Conservation (phyloP, 2,797 vertebrate genomes). For the Parotocinclus haroldoi region DNA sequence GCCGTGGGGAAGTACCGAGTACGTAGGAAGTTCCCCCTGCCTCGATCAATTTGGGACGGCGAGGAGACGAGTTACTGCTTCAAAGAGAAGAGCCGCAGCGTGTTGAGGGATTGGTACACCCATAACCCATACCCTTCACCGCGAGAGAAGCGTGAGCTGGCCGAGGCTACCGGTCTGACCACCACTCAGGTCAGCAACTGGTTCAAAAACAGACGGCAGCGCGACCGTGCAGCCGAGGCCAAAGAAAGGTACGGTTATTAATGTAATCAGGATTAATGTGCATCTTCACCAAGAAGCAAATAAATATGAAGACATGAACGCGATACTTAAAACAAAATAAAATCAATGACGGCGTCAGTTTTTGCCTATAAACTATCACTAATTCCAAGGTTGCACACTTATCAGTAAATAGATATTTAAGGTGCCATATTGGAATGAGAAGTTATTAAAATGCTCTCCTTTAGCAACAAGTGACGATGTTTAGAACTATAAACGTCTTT, state of each 20-base stretch:
- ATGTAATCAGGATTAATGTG: not conserved
- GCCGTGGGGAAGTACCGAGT: slow-evolving; percentile 93
- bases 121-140: slow-evolving; percentile 85
- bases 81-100: slow-evolving; percentile 92
- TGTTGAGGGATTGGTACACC: slow-evolving; percentile 91
- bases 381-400: too few species aligned
- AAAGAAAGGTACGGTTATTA: slow-evolving; percentile 75
- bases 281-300: too few species aligned
- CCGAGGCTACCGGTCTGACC: slow-evolving; percentile 79
- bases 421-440: too few species aligned
- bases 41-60: slow-evolving; percentile 92
- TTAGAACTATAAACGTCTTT: too few species aligned
- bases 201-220: slow-evolving; percentile 91
- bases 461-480: too few species aligned
- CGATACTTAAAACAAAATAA: too few species aligned
- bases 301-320: too few species aligned
- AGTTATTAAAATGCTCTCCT: too few species aligned
- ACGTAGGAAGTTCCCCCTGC: slow-evolving; percentile 90
- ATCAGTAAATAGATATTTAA: too few species aligned
- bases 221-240: slow-evolving; percentile 88
- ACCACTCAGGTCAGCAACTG: slow-evolving; percentile 93
- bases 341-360: too few species aligned
- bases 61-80: slow-evolving; percentile 97
- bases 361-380: too few species aligned
- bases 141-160: slow-evolving; percentile 85